phyloP scores from a whole-genome alignment of 2,113 vertebrate species.

The Silurus glanis region DNA sequence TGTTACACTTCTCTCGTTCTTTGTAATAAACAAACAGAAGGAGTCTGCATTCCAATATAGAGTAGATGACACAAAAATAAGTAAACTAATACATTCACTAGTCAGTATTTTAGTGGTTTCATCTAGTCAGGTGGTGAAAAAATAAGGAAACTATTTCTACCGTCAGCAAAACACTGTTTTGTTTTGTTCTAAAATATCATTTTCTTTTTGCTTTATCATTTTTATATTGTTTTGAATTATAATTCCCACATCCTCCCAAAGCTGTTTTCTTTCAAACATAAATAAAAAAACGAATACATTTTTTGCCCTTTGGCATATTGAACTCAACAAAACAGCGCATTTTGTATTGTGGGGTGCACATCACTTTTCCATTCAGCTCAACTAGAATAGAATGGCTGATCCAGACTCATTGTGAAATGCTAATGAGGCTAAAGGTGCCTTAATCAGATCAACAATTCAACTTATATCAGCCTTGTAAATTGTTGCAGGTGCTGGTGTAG shows the following conservation, averaged over 20 bases:
- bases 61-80: background rate
- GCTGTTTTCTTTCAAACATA: background rate
- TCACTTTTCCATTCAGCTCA: background rate
- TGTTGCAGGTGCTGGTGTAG: background rate
- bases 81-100: background rate
- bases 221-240: background rate
- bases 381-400: background rate
- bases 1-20: background rate
- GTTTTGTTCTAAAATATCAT: background rate
- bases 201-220: background rate
- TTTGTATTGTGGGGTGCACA: background rate
- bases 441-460: background rate
- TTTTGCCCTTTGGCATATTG: background rate
- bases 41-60: background rate
- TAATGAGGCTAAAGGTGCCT: background rate
- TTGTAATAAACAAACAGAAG: background rate
- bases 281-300: background rate
- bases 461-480: background rate
- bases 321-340: background rate
- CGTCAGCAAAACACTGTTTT: background rate
- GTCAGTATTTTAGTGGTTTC: background rate
- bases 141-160: background rate
- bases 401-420: background rate
- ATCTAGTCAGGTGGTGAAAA: background rate
- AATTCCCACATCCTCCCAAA: background rate